A percentile compares a stretch with the other conserved stretches of the same genome.
Evolutionary conservation across 2,888 invertebrate genomes (phyloP).

Genomic region (Amphipoea oculea): DNA sequence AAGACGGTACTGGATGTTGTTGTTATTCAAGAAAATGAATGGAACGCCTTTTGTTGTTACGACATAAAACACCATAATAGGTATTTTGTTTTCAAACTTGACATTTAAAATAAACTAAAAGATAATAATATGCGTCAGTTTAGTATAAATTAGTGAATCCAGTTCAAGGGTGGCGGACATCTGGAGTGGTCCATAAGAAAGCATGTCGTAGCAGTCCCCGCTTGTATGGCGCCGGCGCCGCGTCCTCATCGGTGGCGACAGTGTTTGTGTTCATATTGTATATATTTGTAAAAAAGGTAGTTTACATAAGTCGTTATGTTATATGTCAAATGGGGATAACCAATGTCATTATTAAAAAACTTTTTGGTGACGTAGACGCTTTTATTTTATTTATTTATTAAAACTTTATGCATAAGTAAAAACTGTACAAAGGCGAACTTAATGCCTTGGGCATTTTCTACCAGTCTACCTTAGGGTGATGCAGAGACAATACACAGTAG

Average conservation of each 20-base stretch:
- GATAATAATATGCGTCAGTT: slow-evolving; percentile 2
- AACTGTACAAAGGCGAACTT: no score
- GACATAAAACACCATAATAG: not conserved
- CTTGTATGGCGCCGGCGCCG: not conserved
- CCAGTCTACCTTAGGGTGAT: no score
- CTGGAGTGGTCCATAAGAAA: not conserved
- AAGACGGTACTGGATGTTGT: no score
- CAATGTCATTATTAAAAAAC: not conserved
- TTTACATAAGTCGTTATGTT: not conserved
- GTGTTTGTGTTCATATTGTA: not conserved
- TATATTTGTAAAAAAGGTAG: not conserved
- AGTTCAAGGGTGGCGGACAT: slow-evolving; percentile 34
- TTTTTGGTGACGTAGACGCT: not conserved
- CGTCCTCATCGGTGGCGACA: not conserved
- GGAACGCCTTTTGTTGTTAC: not conserved
- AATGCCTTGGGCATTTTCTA: no score
- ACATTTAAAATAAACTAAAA: slow-evolving; percentile 7
- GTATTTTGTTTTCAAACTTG: slow-evolving; percentile 6
- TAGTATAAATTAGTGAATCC: not conserved
- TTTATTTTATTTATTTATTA: no score
- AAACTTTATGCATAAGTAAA: no score
- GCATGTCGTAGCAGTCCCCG: not conserved
- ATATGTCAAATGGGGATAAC: not conserved
- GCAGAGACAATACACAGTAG: no score
- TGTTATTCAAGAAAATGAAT: not conserved